A percentile compares a stretch with the other conserved stretches of the same genome.
Evolutionary conservation across 1,140 invertebrate species (phyloP).

Genomic region (Phymastichus coffea): DNA sequence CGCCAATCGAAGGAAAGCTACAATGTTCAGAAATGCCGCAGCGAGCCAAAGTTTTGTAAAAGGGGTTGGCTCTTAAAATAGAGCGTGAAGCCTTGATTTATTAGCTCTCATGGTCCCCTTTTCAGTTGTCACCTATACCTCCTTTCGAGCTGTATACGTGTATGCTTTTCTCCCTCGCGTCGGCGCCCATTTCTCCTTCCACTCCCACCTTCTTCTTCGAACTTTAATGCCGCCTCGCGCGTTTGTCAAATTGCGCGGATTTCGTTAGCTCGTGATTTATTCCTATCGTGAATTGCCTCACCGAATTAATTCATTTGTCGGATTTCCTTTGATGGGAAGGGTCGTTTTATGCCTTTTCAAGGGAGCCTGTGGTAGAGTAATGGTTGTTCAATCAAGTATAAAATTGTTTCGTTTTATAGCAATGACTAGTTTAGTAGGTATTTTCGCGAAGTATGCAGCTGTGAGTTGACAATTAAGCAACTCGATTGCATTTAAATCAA

Average conservation of each 20-base stretch:
- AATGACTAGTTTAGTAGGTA: too few relatives aligned
- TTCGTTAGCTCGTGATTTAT: conserved; percentile 21
- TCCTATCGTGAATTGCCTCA: background rate
- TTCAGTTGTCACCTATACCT: conserved; percentile 30
- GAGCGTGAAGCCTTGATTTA: conserved; percentile 37
- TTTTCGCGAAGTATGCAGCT: too few relatives aligned
- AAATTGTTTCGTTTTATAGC: too few relatives aligned
- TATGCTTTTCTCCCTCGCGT: conserved; percentile 12
- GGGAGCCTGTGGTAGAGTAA: too few relatives aligned
- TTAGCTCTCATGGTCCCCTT: conserved; percentile 14
- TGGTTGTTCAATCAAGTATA: too few relatives aligned
- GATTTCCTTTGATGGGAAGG: background rate
- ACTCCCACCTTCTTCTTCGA: conserved; percentile 26
- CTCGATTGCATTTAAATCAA: too few relatives aligned
- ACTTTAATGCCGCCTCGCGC: conserved; percentile 19
- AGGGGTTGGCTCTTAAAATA: conserved; percentile 31
- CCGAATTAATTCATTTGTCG: conserved; percentile 25
- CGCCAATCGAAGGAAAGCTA: too few relatives aligned
- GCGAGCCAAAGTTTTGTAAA: conserved; percentile 17
- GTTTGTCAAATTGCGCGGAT: conserved; percentile 25
- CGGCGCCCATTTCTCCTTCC: conserved; percentile 27
- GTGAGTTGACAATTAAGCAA: too few relatives aligned
- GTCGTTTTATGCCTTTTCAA: too few relatives aligned
- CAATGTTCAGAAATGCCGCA: too few relatives aligned
- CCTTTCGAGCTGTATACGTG: background rate